Evolutionary conservation across 1,140 invertebrate species (phyloP), one percentile per base, ranked within the genome.

Genomic region (Caligus rogercresseyi): DNA sequence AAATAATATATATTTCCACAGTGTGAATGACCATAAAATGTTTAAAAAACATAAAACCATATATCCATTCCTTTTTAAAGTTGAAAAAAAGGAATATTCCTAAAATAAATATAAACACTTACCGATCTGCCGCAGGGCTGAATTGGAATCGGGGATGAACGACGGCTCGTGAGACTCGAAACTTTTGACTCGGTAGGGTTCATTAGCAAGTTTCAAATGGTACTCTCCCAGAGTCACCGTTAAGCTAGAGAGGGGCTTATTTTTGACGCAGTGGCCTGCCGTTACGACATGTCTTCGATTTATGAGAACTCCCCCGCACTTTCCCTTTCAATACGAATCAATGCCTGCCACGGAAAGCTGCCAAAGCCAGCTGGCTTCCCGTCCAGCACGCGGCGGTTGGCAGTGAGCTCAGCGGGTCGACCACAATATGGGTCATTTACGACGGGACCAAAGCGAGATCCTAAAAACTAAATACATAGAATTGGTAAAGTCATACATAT

Each of bases 61-160:
- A n/a, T n/a, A n/a, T n/a, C n/a, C n/a, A n/a, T n/a, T n/a, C n/a
- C n/a, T n/a, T n/a, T n/a, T n/a, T n/a, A n/a, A n/a, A n/a, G n/a
- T n/a, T n/a, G n/a, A n/a, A n/a, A n/a, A n/a, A n/a, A n/a, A n/a
- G n/a, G n/a, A n/a, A n/a, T n/a, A n/a, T n/a, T n/a, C n/a, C n/a
- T n/a, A n/a, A n/a, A n/a, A n/a, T n/a, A n/a, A n/a, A 11, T n/a
- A 43, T 11, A 57, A 54, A 1, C 21, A 43, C 60, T 20, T 89
- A 92, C 53, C 89, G 76, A 67, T 79, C 78, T 18, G 78, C 78
- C 71, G 78, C 72, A 0, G 90, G 90, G 0, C 89, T 94, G 69
- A 94, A 94, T 72, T 92, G 91, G 74, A 94, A 94, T 68, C 88
- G 86, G 0, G 90, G 90, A 75, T 94, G 90, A 1, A 93, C 68